phyloP scores from a whole-genome alignment of 2,888 invertebrate genomes.

The Drosophila eohydei region DNA sequence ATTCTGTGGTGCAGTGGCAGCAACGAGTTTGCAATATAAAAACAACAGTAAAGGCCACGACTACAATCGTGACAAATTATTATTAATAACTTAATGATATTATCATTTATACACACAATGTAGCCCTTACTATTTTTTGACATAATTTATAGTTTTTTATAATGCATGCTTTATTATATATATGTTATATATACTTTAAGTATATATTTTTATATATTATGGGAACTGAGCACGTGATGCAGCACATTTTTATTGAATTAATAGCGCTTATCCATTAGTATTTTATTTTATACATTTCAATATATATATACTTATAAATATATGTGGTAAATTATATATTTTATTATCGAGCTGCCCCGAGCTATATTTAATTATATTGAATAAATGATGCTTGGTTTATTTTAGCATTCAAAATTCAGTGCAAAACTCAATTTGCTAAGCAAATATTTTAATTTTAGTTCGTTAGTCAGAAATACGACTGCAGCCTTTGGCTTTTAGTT shows the following conservation, averaged over 20 bases:
- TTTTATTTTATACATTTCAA: background rate
- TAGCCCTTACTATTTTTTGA: constrained; percentile 14
- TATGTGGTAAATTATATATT: background rate
- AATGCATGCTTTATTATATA: background rate
- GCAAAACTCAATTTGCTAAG: constrained; percentile 8
- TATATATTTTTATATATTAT: background rate
- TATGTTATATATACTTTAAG: background rate
- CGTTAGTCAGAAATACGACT: background rate
- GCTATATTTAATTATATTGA: constrained; percentile 39
- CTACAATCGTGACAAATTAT: constrained; percentile 67
- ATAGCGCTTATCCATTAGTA: background rate
- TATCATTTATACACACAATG: constrained; percentile 63
- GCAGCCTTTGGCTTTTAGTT: background rate
- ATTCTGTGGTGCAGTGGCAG: constrained; percentile 41
- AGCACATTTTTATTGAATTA: constrained; percentile 9
- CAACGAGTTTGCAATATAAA: constrained; percentile 1
- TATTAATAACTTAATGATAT: constrained; percentile 77
- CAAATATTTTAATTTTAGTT: constrained; percentile 28
- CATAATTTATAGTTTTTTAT: constrained; percentile 48
- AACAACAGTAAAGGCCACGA: constrained; percentile 9
- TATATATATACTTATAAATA: background rate
- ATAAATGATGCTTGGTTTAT: constrained; percentile 33
- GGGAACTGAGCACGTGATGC: background rate
- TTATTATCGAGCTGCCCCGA: background rate
- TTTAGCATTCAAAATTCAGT: constrained; percentile 9